Evolutionary conservation across 2,888 invertebrate species (phyloP), one percentile per base, ranked within the genome.

Genomic region (Dryadula phaetusa): DNA sequence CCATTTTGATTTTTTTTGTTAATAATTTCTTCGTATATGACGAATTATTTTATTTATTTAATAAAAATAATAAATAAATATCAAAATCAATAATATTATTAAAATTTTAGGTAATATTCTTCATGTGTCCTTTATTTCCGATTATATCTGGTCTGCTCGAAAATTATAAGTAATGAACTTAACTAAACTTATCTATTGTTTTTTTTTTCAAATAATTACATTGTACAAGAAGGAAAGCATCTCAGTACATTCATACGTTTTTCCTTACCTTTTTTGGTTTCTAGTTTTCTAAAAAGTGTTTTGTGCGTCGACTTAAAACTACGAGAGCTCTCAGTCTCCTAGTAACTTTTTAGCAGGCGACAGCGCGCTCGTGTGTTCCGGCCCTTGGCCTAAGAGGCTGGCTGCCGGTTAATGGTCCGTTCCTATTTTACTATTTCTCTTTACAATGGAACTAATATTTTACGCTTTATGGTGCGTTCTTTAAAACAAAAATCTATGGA

Each of bases 331-430:
- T 67, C 34, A 58, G 61, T 47, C 34, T 64, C 62, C 56, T 44
- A 63, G 63, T 61, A 65, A 40, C 46, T 44, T 52, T 64, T 64
- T 67, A 56, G 62, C 10, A 54, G 60, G 61, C 65, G 60, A 65
- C 58, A 63, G 63, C 63, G 46, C 42, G 66, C 62, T 68, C 63
- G 62, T 71, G 70, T 67, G 54, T 71, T 67, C 64, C 52, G 54
- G 66, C 42, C 67, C 64, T 70, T 62, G 66, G 66, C 22, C 58
- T 64, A 64, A 70, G 66, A 67, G 70, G 32, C 53, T 61, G 60
- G 42, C 65, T 64, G 25, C 52, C 60, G 63, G 54, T 63, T 66
- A 69, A 66, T 64, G 63, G 58, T 42, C 46, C 54, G 44, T 42
- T 66, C 61, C 49, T 62, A 63, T 69, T 68, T 56, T 22, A 56